phyloP scores from a whole-genome alignment of 2,797 vertebrate genomes.

The Lophotriccus pileatus region DNA sequence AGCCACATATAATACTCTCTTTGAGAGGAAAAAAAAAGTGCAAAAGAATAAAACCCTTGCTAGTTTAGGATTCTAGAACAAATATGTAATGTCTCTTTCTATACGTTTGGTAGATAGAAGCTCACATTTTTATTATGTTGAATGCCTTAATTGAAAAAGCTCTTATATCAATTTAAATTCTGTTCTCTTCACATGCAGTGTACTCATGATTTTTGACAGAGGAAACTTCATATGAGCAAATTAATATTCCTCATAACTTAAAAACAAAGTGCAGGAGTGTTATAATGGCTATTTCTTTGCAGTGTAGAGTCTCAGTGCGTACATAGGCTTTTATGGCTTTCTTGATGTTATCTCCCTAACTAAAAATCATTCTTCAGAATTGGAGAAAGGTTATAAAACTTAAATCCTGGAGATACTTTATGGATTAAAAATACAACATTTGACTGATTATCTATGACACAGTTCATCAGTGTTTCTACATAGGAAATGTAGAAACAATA shows the following conservation, averaged over 20 bases:
- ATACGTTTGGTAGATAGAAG: neutral
- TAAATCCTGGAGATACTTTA: neutral
- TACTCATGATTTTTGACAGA: neutral
- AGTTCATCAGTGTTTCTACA: neutral
- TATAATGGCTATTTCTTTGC: neutral
- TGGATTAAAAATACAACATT: neutral
- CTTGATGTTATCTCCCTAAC: neutral
- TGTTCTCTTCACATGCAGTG: fast-evolving
- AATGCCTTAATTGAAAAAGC: neutral
- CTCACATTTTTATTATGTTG: neutral
- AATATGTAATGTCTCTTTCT: neutral
- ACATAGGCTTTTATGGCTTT: neutral
- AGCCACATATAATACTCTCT: neutral
- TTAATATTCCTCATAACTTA: neutral
- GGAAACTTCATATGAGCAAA: neutral
- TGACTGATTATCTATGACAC: neutral
- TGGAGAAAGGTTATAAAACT: fast-evolving
- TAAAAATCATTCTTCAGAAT: neutral
- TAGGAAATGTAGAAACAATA: neutral
- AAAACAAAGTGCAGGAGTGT: neutral
- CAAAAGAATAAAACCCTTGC: neutral
- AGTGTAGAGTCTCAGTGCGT: neutral
- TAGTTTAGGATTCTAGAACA: neutral
- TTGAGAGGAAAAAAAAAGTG: fast-evolving
- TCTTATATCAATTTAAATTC: neutral